These are phyloP conservation scores for Trachemys scripta DNA, from an alignment of 2,113 vertebrate genomes.

Conservation along the genomic window DNA sequence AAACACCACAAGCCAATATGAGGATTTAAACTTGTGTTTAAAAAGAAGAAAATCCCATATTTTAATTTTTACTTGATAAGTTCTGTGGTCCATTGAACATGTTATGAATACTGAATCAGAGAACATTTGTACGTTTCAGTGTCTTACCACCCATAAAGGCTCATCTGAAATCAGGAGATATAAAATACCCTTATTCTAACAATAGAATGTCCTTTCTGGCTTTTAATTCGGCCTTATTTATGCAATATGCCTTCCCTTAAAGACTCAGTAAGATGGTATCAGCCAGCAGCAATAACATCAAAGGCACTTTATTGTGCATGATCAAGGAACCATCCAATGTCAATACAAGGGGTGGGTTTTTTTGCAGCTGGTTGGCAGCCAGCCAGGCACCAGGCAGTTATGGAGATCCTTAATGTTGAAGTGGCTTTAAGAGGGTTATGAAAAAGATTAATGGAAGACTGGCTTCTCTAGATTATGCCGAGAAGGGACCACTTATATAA, in stretches of 20 bases:
- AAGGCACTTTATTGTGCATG: constrained; percentile 58
- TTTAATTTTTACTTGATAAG: background rate
- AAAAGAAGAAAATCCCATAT: background rate
- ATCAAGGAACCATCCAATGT: constrained; percentile 59
- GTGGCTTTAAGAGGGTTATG: constrained; percentile 39
- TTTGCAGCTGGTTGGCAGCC: constrained; percentile 65
- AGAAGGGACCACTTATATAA: background rate
- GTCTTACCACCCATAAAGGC: constrained; percentile 12
- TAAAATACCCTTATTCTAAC: background rate
- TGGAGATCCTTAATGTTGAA: constrained; percentile 31
- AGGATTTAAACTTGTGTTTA: background rate
- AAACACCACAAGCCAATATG: background rate
- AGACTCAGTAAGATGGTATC: constrained; percentile 36
- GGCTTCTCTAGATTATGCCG: background rate
- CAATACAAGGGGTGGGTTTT: constrained; percentile 18
- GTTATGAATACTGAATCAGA: constrained; percentile 6
- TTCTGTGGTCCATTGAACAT: constrained; percentile 17
- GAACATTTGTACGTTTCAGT: background rate
- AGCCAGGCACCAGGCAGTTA: constrained; percentile 32
- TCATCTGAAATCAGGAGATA: background rate
- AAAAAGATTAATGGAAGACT: constrained; percentile 50
- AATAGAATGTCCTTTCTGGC: background rate
- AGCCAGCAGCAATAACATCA: constrained; percentile 52
- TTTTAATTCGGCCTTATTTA: constrained; percentile 10
- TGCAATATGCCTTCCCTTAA: constrained; percentile 26